phyloP scores from a whole-genome alignment of 2,113 vertebrate species.

The Ciconia boyciana region DNA sequence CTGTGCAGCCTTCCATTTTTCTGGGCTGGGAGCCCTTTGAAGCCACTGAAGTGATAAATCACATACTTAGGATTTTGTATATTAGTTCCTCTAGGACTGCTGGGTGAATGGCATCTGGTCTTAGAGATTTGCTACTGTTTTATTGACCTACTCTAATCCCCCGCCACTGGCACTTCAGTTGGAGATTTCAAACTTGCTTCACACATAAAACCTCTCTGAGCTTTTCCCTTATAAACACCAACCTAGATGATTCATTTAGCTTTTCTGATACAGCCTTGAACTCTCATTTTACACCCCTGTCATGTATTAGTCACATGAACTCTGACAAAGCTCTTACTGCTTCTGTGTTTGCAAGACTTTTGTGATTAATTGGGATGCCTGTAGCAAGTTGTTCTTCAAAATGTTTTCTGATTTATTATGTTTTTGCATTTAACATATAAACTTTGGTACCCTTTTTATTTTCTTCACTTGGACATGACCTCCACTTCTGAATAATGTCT shows the following conservation, averaged over 20 bases:
- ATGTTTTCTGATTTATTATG: not conserved
- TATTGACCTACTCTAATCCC: conserved; percentile 26
- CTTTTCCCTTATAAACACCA: not conserved
- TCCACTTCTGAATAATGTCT: not conserved
- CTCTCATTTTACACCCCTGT: not conserved
- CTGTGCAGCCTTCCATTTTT: not conserved
- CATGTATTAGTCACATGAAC: not conserved
- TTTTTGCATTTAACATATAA: not conserved
- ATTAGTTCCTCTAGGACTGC: not conserved
- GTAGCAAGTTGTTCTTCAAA: not conserved
- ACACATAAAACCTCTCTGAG: not conserved
- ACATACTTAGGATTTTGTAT: not conserved
- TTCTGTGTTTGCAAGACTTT: not conserved
- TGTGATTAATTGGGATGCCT: not conserved
- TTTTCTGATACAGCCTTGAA: not conserved
- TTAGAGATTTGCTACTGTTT: conserved; percentile 21
- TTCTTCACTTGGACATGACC: not conserved
- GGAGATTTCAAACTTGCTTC: not conserved
- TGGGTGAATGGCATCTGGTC: not conserved
- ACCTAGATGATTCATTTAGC: not conserved
- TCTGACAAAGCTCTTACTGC: not conserved
- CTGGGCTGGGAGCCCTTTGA: not conserved
- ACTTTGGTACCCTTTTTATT: not conserved
- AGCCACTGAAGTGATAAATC: conserved; percentile 11
- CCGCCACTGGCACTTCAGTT: not conserved